Base-by-base conservation (phyloP, 1,140 invertebrate species). In the Temnothorax longispinosus region DNA sequence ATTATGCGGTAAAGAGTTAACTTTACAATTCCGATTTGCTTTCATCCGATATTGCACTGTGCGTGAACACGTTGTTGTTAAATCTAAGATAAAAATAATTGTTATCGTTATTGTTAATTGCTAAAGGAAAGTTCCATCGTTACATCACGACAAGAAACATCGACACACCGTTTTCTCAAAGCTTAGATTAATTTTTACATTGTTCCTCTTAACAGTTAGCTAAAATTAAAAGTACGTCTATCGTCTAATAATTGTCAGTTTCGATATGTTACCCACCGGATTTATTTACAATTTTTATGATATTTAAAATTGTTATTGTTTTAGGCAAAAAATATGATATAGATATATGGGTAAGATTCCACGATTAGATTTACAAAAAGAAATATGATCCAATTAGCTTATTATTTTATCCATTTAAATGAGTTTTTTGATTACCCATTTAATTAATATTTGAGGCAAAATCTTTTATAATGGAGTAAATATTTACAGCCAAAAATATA, bases 1-100 rank as follows among this genome's bases (percentile, higher is more conserved):
- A 62, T 84, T 47, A 75, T 60, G 80, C 80, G 80, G 69, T 75
- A 84, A 84, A 84, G 80, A 84, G 80, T 84, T 62, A 84, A 75
- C n/a, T 50, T 84, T 50, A 21, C 41, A 60, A 58, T 21, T 41
- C 27, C 27, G 15, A 38, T 18, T 21, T 18, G 27, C 27, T 32
- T 21, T 15, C n/a, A 56, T 35, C 27, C 41, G 38, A 50, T 56
- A 35, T n/a, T 27, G 78, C 50, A 13, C 27, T 65, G 15, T 41
- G 21, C 77, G 64, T 21, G 27, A 41, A 15, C 52, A 82, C 52
- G n/a, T 11, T 74, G 58, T 32, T 69, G 15, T 75, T 84, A 74
- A 60, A 62, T 60, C 80, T 84, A 75, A 35, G 69, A 84, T 84
- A 84, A 84, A 84, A 84, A 84, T 74, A 84, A 35, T 27, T 18